A percentile compares a stretch with the other conserved stretches of the same genome.
phyloP scores from a whole-genome alignment of 1,140 invertebrate genomes.

The silkworm (Bombyx mori) region DNA sequence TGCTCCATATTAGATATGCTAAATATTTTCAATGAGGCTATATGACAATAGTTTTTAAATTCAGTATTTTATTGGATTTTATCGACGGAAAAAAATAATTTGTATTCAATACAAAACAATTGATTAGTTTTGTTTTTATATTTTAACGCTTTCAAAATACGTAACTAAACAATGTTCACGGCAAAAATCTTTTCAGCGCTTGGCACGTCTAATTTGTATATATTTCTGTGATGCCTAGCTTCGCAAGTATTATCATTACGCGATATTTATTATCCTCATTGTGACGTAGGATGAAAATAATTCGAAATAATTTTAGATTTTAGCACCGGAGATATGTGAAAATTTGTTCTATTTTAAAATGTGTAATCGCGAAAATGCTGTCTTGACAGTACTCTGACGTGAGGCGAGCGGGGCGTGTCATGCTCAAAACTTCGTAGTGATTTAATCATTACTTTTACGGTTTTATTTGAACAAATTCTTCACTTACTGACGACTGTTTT shows the following conservation, averaged over 20 bases:
- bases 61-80: no score
- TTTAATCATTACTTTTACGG: no score
- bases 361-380: not conserved
- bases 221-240: slow-evolving; percentile 5
- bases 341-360: slow-evolving; percentile 10
- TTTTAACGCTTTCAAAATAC: no score
- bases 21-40: no score
- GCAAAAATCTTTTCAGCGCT: not conserved
- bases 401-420: slow-evolving; percentile 1
- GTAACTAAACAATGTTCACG: no score
- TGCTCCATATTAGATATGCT: no score
- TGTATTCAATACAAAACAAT: no score
- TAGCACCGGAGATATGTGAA: slow-evolving; percentile 7
- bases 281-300: slow-evolving; percentile 8
- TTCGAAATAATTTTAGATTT: slow-evolving; percentile 8
- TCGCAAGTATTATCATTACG: slow-evolving; percentile 4
- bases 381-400: slow-evolving; percentile 1
- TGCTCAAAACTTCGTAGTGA: not conserved
- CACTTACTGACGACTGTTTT: no score
- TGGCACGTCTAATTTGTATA: not conserved
- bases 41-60: no score
- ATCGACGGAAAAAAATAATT: no score
- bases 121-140: no score
- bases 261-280: slow-evolving; percentile 6
- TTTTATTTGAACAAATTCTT: no score